phyloP scores from a whole-genome alignment of 2,888 invertebrate species.

The Heliconius ethilla region DNA sequence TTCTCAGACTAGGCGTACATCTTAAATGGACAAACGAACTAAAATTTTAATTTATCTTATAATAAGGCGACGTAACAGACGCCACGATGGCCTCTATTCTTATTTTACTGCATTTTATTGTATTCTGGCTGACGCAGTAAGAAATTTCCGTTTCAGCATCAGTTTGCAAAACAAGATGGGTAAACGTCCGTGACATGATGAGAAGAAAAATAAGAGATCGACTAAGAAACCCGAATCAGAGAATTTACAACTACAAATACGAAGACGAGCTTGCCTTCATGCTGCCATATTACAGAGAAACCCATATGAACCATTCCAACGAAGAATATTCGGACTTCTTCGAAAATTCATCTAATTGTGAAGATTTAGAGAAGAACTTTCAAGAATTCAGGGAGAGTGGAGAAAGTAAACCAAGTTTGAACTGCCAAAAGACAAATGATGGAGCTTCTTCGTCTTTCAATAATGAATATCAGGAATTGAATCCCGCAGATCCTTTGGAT shows the following conservation, averaged over 20 bases:
- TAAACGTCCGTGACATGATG: constrained; percentile 75
- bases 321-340: constrained; percentile 60
- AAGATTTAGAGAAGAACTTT: constrained; percentile 57
- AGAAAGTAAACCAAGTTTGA: constrained; percentile 56
- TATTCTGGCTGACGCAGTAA: neutral
- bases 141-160: constrained; percentile 56
- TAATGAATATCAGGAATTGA: constrained; percentile 56
- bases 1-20: too few relatives aligned
- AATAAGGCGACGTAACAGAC: too few relatives aligned
- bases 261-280: constrained; percentile 69
- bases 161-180: constrained; percentile 71
- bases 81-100: neutral
- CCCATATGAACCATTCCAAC: constrained; percentile 34
- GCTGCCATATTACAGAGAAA: constrained; percentile 65
- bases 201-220: constrained; percentile 64
- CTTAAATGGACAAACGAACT: too few relatives aligned
- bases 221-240: constrained; percentile 56
- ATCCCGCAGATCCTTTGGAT: constrained; percentile 64
- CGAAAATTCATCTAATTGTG: constrained; percentile 55
- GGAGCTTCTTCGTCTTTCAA: constrained; percentile 8
- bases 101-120: neutral
- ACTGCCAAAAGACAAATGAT: constrained; percentile 48
- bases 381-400: constrained; percentile 50
- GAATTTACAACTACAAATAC: constrained; percentile 68
- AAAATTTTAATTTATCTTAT: too few relatives aligned